phyloP scores from a whole-genome alignment of 2,113 vertebrate genomes.

The Gnathonemus echidnorhynchus region DNA sequence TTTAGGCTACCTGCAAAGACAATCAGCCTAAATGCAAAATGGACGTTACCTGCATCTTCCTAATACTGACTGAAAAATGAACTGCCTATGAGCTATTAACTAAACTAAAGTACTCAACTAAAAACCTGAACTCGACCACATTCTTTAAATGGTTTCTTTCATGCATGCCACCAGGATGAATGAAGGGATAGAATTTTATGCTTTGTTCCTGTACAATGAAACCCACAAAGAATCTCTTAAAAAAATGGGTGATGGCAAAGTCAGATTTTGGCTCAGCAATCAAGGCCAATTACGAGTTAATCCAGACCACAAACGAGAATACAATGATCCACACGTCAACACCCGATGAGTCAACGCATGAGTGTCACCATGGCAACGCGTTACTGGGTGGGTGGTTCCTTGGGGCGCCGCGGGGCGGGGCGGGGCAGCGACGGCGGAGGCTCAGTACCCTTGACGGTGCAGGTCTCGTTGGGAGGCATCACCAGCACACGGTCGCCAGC shows the following conservation, averaged over 20 bases:
- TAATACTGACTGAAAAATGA: not conserved
- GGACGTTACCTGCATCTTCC: not conserved
- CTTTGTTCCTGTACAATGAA: not conserved
- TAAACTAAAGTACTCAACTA: not conserved
- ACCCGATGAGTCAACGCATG: not conserved
- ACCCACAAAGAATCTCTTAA: not conserved
- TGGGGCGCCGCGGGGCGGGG: not conserved
- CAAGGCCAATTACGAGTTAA: not conserved
- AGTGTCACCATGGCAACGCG: not conserved
- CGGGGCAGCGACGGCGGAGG: not conserved
- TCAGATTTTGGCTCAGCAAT: not conserved
- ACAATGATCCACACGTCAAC: not conserved
- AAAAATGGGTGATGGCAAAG: not conserved
- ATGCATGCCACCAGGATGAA: not conserved
- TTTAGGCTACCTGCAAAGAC: not conserved
- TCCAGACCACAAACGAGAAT: not conserved
- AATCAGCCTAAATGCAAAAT: not conserved
- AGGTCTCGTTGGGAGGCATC: slow-evolving; percentile 96
- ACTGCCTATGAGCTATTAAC: not conserved
- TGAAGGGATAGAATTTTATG: not conserved
- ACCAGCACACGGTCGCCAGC: slow-evolving; percentile 80
- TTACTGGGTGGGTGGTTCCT: not conserved
- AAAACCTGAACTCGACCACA: not conserved
- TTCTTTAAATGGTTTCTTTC: not conserved
- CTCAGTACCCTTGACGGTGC: slow-evolving; percentile 85